Evolutionary conservation across 2,888 invertebrate species (phyloP).

Genomic region (Parnassius apollo): DNA sequence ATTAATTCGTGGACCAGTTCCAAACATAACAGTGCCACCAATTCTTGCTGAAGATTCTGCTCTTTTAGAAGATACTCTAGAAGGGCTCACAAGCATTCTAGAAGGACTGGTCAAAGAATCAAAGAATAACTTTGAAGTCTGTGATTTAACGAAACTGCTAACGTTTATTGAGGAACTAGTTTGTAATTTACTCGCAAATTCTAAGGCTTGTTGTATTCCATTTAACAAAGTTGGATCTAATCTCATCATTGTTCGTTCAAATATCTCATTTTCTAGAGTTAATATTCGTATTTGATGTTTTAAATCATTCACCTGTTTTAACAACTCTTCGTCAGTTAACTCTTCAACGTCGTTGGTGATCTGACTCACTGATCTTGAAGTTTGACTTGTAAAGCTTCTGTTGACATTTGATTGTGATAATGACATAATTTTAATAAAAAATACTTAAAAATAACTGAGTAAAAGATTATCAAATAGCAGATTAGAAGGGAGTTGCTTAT

Average conservation of each 20-base stretch:
- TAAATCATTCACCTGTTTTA: constrained; percentile 55
- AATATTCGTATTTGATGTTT: constrained; percentile 56
- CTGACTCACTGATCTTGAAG: constrained; percentile 55
- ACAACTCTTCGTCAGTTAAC: constrained; percentile 56
- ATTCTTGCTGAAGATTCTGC: constrained; percentile 61
- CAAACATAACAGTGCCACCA: constrained; percentile 56
- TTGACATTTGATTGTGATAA: constrained; percentile 34
- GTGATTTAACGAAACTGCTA: constrained; percentile 55
- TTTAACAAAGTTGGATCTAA: constrained; percentile 68
- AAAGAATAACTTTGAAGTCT: constrained; percentile 47
- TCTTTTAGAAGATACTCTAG: constrained; percentile 51
- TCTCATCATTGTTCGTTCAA: constrained; percentile 70
- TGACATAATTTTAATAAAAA: constrained; percentile 30
- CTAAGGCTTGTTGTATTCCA: constrained; percentile 68
- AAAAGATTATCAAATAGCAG: constrained; percentile 16
- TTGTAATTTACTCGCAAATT: constrained; percentile 57
- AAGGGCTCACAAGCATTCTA: constrained; percentile 44
- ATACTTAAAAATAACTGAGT: constrained; percentile 17
- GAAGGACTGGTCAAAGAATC: constrained; percentile 55
- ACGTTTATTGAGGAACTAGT: constrained; percentile 48
- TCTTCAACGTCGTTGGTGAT: constrained; percentile 51
- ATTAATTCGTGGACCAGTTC: constrained; percentile 68
- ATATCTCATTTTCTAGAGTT: constrained; percentile 74
- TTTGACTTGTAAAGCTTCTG: constrained; percentile 44
- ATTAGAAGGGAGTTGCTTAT: neutral